Percentiles rank a stretch among this genome's conserved stretches.
Evolutionary conservation across 2,797 vertebrate species (phyloP).

Genomic region (Leptatherina wallacei): DNA sequence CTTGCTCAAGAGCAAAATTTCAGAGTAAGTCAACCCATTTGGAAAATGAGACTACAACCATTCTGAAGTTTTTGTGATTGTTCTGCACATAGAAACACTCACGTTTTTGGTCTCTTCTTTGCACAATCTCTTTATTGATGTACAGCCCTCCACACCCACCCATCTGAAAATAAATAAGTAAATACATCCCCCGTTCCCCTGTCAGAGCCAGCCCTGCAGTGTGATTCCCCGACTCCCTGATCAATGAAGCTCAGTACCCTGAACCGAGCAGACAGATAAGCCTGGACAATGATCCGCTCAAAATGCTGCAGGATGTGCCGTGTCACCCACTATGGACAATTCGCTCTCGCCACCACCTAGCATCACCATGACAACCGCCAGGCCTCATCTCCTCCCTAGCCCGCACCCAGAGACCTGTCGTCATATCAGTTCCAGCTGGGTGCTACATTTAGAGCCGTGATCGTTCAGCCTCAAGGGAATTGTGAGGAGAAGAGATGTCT

Average conservation of each 20-base stretch:
- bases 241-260: constrained; percentile 58
- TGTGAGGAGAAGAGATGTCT: constrained; percentile 30
- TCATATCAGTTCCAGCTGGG: constrained; percentile 78
- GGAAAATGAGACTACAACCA: not conserved
- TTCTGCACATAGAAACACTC: not conserved
- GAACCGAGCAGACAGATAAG: constrained; percentile 55
- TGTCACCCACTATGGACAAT: constrained; percentile 74
- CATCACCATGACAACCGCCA: constrained; percentile 77
- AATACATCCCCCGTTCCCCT: not conserved
- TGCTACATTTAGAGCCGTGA: constrained; percentile 72
- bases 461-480: constrained; percentile 52
- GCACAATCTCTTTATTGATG: constrained; percentile 27
- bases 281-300: constrained; percentile 71
- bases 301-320: constrained; percentile 72
- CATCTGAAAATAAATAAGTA: constrained; percentile 16
- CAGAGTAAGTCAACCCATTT: not conserved
- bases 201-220: constrained; percentile 38
- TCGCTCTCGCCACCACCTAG: constrained; percentile 58
- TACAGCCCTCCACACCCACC: constrained; percentile 8
- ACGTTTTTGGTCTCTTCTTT: not conserved
- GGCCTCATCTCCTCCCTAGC: constrained; percentile 45
- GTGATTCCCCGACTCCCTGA: constrained; percentile 58
- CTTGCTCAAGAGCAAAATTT: constrained; percentile 14
- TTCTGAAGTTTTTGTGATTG: not conserved
- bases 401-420: constrained; percentile 68